These are phyloP conservation scores for Edolisoma coerulescens DNA, from an alignment of 2,113 vertebrate genomes.

Conservation along the genomic window DNA sequence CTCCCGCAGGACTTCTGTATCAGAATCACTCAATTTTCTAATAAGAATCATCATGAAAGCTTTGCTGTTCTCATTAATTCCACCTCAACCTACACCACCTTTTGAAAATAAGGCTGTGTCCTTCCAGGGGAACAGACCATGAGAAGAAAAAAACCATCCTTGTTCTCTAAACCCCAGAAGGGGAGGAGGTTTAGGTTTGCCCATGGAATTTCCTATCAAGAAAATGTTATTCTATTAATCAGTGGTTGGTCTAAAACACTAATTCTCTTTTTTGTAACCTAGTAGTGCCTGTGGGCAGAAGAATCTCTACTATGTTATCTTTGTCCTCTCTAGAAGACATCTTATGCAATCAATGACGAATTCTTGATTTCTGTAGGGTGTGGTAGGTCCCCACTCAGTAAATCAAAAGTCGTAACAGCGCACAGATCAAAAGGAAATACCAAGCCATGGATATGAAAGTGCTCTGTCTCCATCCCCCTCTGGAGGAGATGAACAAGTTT, in stretches of 20 bases:
- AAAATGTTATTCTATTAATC: not conserved
- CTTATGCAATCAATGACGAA: not conserved
- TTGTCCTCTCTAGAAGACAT: not conserved
- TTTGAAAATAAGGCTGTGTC: not conserved
- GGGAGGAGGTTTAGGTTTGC: not conserved
- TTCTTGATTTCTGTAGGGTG: not conserved
- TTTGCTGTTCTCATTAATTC: slow-evolving; percentile 4
- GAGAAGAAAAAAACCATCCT: not conserved
- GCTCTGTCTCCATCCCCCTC: not conserved
- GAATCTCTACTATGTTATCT: not conserved
- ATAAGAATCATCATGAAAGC: not conserved
- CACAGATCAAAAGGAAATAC: not conserved
- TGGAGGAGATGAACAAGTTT: not conserved
- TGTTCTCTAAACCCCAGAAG: not conserved
- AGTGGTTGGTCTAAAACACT: not conserved
- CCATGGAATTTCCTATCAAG: not conserved
- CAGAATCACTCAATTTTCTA: slow-evolving; percentile 22
- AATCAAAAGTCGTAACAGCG: not conserved
- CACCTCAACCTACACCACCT: not conserved
- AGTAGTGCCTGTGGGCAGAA: not conserved
- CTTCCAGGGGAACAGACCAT: not conserved
- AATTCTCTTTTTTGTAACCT: not conserved
- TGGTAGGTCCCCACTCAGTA: not conserved
- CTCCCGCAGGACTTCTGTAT: not conserved
- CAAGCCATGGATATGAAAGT: not conserved